Conservation (phyloP, 2,113 vertebrate species). For the Gymnocephalus cernua region DNA sequence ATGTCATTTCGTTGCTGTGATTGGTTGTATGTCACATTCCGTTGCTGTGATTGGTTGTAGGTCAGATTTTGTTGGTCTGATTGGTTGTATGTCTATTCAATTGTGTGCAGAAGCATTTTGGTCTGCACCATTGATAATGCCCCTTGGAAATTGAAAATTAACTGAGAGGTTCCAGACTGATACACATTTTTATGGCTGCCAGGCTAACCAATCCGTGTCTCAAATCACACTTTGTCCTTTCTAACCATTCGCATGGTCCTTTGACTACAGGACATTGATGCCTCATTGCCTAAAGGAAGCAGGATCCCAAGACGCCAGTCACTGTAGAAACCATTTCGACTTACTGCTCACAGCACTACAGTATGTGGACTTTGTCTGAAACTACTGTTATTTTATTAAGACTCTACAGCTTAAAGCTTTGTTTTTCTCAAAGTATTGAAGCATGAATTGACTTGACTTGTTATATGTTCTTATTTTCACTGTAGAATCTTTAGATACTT, state of each 20-base stretch:
- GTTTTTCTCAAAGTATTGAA: neutral
- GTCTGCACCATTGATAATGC: too few relatives aligned
- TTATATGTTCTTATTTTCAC: conserved; percentile 26
- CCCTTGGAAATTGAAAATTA: too few relatives aligned
- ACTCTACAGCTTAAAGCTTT: neutral
- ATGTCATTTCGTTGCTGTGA: too few relatives aligned
- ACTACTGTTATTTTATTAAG: neutral
- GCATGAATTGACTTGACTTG: neutral
- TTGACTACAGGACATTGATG: conserved; percentile 4
- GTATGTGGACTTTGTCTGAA: neutral
- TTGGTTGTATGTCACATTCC: too few relatives aligned
- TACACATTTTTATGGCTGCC: too few relatives aligned
- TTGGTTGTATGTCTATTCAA: too few relatives aligned
- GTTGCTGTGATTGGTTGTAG: too few relatives aligned
- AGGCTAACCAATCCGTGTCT: neutral
- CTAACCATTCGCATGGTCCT: conserved; percentile 15
- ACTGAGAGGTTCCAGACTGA: too few relatives aligned
- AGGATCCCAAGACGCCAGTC: neutral
- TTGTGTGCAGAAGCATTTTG: too few relatives aligned
- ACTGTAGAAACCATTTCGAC: neutral
- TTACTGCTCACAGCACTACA: neutral
- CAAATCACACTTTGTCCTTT: conserved; percentile 16
- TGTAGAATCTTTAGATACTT: neutral
- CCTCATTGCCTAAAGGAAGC: conserved; percentile 12
- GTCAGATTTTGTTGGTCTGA: too few relatives aligned